Conservation (phyloP, 2,113 vertebrate species). For the Ancistrus triradiatus region DNA sequence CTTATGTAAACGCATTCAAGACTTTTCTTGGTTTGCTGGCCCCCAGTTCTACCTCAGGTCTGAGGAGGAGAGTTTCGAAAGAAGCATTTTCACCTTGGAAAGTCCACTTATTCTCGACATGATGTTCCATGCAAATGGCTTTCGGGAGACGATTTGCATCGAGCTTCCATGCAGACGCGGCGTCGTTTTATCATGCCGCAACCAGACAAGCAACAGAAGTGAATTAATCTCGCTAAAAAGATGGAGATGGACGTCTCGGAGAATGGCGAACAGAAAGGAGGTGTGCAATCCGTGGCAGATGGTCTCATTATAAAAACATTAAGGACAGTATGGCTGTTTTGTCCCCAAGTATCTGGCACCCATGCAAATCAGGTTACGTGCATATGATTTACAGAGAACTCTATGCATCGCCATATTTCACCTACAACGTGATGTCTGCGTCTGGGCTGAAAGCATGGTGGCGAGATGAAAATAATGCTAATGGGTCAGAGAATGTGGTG, state of each 20-base stretch:
- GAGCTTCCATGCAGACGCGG: neutral
- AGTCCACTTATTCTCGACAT: too few species aligned
- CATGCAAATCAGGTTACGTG: conserved; percentile 22
- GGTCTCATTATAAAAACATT: conserved; percentile 39
- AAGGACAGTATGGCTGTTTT: conserved; percentile 32
- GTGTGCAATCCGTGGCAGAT: conserved; percentile 29
- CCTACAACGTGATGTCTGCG: neutral
- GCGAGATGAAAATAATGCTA: neutral
- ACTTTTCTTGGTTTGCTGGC: too few species aligned
- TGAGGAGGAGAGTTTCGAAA: too few species aligned
- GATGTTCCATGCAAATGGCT: too few species aligned
- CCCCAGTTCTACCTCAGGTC: too few species aligned
- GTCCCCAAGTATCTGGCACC: conserved; percentile 14
- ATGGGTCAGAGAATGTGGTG: neutral
- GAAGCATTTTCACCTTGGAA: too few species aligned
- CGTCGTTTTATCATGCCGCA: neutral
- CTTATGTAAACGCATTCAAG: too few species aligned
- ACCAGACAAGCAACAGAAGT: conserved; percentile 1
- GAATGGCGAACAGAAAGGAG: conserved; percentile 19
- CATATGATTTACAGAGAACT: neutral
- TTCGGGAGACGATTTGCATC: too few species aligned
- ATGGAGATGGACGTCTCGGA: neutral
- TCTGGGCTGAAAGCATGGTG: neutral
- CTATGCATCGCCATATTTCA: neutral
- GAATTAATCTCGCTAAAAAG: conserved; percentile 4